Percentiles rank a stretch among this genome's conserved stretches.
Evolutionary conservation across 2,888 invertebrate genomes (phyloP).

Genomic region (Torymus auratus): DNA sequence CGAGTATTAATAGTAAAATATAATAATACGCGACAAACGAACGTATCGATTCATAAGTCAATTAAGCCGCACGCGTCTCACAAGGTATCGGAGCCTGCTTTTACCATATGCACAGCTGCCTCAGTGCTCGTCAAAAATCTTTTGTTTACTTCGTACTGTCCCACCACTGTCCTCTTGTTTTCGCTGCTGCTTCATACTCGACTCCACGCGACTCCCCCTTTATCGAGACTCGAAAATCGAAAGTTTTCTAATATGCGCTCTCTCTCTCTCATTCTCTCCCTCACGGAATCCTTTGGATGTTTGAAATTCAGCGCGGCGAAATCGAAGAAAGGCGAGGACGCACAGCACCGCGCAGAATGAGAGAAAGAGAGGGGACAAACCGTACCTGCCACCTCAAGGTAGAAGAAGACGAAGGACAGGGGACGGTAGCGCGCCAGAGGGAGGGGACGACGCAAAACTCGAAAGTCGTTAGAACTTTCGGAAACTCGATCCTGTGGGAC

Average conservation of each 20-base stretch:
- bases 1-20: too few relatives aligned
- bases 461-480: conserved; percentile 59
- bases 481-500: conserved; percentile 47
- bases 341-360: neutral
- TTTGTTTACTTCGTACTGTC: conserved; percentile 9
- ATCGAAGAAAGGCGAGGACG: conserved; percentile 49
- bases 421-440: neutral
- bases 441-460: conserved; percentile 38
- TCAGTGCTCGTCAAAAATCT: conserved; percentile 8
- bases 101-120: too few relatives aligned
- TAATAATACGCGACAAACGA: too few relatives aligned
- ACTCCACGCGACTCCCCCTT: neutral
- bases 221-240: conserved; percentile 45
- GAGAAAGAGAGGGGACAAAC: neutral
- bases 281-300: conserved; percentile 52
- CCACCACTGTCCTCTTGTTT: neutral
- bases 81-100: too few relatives aligned
- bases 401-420: neutral
- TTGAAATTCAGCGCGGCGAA: conserved; percentile 56
- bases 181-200: neutral
- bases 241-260: conserved; percentile 58
- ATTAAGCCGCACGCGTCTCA: too few relatives aligned
- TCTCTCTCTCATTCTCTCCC: too few relatives aligned
- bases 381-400: too few relatives aligned
- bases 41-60: too few relatives aligned